These are phyloP conservation scores for Mesorhabditis sp. DNA, from an alignment of 2,888 invertebrate species.

Conservation along the genomic window DNA sequence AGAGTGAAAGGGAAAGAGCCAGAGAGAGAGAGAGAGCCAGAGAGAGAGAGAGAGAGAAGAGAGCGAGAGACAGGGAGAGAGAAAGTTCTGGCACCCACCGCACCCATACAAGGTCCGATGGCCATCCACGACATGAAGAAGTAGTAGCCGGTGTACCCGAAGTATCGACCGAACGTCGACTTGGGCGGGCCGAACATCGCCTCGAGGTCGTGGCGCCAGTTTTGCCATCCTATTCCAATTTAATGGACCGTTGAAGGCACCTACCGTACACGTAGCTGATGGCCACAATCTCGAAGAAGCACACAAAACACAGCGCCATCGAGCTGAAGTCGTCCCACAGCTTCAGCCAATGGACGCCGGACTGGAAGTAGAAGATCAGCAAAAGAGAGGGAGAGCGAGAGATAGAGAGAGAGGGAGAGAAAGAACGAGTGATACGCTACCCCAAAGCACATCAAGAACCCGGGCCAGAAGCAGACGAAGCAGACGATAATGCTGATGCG, in stretches of 20 bases:
- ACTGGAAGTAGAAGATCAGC: slow-evolving; percentile 16
- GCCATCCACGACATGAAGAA: neutral
- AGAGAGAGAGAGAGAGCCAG: too few species aligned
- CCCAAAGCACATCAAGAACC: neutral
- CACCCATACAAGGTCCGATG: neutral
- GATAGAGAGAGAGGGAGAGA: too few species aligned
- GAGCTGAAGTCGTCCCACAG: slow-evolving; percentile 47
- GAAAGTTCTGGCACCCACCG: neutral
- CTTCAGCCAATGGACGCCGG: slow-evolving; percentile 44
- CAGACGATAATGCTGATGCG: slow-evolving; percentile 32
- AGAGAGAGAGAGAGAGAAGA: too few species aligned
- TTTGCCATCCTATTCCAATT: slow-evolving; percentile 17
- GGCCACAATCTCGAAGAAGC: slow-evolving; percentile 24
- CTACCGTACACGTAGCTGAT: slow-evolving; percentile 41
- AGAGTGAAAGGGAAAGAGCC: too few species aligned
- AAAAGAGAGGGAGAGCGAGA: too few species aligned
- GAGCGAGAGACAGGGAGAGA: too few species aligned
- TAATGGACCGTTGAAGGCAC: neutral
- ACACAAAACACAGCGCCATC: slow-evolving; percentile 30
- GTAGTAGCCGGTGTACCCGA: slow-evolving; percentile 5
- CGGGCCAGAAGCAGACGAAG: slow-evolving; percentile 18
- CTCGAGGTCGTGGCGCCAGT: slow-evolving; percentile 35
- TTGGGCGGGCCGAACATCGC: slow-evolving; percentile 40
- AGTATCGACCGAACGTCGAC: slow-evolving; percentile 13
- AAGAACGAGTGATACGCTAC: neutral